Evolutionary conservation across 37 sponge, comb jelly and placozoan species (phyloP), one percentile per base, ranked within the genome.

Genomic region (Bolinopsis microptera): DNA sequence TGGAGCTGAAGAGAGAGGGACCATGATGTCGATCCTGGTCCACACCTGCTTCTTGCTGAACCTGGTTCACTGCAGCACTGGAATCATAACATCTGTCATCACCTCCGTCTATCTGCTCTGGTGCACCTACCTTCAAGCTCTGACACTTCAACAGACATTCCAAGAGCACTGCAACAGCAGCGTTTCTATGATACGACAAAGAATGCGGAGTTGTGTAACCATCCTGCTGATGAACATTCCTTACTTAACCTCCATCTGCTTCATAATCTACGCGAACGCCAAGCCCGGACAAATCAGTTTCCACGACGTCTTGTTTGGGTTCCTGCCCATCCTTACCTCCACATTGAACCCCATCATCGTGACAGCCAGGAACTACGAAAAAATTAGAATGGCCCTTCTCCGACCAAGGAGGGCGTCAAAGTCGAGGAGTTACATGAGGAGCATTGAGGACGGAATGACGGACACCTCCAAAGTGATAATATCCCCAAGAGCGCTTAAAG

Each of bases 171-270:
- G 28, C 21, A 18, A 8, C 80, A 77, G 32, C 28, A 32, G 33
- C 5, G 18, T 77, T 13, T 13, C 61, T 13, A 27, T 77, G 35
- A 77, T 77, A 27, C 27, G 80, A 77, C 80, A 77, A 18, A 77
- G 80, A 77, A 27, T 77, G 35, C 1, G 80, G 80, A 32, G 80
- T 13, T 77, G 80, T 18, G 80, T 77, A 34, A 77, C 80, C 35
- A 77, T 77, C 80, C 80, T 77, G 1, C 80, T 77, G 35, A 77
- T 77, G 80, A 77, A 77, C 80, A 77, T 77, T 35, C 80, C 80
- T 16, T 77, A 77, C 36, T 1, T 77, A 1, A 32, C 32, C 18
- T 32, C 27, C 34, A 77, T 77, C 3, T 27, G 18, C 3, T 77
- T 77, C 36, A 77, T 77, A 21, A 34, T 34, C 37, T 77, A 77